A percentile compares a stretch with the other conserved stretches of the same genome.
phyloP scores from a whole-genome alignment of 1,140 invertebrate species.

The Bilobella aurantiaca region DNA sequence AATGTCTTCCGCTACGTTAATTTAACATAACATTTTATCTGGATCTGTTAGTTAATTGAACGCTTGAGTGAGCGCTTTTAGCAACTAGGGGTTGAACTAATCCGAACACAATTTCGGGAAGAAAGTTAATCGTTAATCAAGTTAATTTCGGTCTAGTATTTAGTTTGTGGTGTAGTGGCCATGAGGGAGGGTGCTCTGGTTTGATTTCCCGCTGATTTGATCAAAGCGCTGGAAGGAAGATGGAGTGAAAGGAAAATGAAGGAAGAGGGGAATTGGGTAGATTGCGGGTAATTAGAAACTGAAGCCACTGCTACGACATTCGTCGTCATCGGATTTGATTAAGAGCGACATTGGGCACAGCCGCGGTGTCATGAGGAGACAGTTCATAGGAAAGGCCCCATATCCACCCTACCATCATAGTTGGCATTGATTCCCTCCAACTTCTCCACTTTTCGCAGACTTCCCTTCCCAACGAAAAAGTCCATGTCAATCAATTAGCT shows the following conservation, averaged over 20 bases:
- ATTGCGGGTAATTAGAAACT: background rate
- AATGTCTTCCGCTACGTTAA: too few species aligned
- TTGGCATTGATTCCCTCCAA: constrained; percentile 21
- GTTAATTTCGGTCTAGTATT: too few species aligned
- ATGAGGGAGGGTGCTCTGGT: too few species aligned
- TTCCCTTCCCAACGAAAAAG: constrained; percentile 3
- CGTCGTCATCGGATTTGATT: background rate
- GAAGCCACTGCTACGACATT: background rate
- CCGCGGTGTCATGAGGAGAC: background rate
- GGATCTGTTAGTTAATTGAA: too few species aligned
- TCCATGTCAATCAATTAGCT: constrained; percentile 18
- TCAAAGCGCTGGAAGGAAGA: too few species aligned
- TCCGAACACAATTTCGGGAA: too few species aligned
- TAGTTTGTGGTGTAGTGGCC: too few species aligned
- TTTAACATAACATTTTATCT: too few species aligned
- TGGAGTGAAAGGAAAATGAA: background rate
- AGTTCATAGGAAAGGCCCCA: background rate
- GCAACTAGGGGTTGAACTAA: too few species aligned
- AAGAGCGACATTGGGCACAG: background rate
- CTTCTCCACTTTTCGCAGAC: constrained; percentile 15
- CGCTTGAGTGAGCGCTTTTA: too few species aligned
- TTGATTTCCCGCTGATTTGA: too few species aligned
- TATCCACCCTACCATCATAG: constrained; percentile 15
- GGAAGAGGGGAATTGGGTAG: background rate
- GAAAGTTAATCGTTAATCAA: too few species aligned